Evolutionary conservation across 2,888 invertebrate genomes (phyloP).

Genomic region (Diarsia rubi): DNA sequence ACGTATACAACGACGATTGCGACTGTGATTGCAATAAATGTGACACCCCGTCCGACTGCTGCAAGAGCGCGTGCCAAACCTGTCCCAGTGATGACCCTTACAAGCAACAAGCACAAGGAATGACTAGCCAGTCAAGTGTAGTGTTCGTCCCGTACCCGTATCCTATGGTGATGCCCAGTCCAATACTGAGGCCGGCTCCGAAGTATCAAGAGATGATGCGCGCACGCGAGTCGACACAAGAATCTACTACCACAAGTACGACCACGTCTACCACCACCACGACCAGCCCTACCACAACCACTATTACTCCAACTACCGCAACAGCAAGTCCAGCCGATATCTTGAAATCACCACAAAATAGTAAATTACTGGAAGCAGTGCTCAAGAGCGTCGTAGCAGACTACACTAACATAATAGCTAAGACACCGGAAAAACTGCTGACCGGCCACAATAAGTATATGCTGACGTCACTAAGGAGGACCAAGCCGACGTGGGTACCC

Average conservation of each 20-base stretch:
- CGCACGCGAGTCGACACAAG: conserved; percentile 25
- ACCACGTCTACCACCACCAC: conserved; percentile 13
- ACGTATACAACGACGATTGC: conserved; percentile 66
- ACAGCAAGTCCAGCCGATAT: conserved; percentile 19
- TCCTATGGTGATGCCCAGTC: conserved; percentile 63
- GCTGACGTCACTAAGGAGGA: conserved; percentile 72
- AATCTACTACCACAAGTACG: conserved; percentile 21
- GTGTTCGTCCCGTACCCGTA: conserved; percentile 74
- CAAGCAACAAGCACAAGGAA: conserved; percentile 22
- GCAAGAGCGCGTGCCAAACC: conserved; percentile 64
- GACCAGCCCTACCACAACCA: not conserved
- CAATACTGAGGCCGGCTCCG: not conserved
- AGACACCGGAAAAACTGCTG: conserved; percentile 50
- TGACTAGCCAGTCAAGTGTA: conserved; percentile 54
- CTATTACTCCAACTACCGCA: conserved; percentile 8
- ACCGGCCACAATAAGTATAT: conserved; percentile 69
- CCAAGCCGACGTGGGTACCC: conserved; percentile 76
- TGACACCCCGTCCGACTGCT: conserved; percentile 68
- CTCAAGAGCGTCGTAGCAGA: conserved; percentile 53
- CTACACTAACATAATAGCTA: conserved; percentile 55
- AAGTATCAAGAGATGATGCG: conserved; percentile 26
- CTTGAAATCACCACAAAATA: conserved; percentile 32
- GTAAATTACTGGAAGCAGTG: conserved; percentile 48
- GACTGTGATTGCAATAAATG: conserved; percentile 73
- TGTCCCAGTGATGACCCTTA: conserved; percentile 48